Base-by-base conservation (phyloP, 2,888 invertebrate genomes). In the Agriopis leucophaearia region DNA sequence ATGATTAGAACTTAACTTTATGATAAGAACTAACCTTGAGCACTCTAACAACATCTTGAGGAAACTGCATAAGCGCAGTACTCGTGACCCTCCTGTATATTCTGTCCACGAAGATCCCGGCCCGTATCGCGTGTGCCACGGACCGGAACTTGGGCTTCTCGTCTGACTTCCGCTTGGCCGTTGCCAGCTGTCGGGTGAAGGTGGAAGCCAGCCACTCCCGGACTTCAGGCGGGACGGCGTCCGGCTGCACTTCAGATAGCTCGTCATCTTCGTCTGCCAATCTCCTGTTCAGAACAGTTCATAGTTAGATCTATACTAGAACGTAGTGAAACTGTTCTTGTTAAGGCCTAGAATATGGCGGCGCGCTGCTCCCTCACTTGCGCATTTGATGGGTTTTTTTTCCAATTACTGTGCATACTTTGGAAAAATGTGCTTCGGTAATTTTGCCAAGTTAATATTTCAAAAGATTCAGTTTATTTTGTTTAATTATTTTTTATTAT, bases 161-260 rank as follows among this genome's bases (percentile, higher is more conserved):
- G 81, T 97, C 97, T 42, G 95, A 95, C 90, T 95, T 96, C 83
- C 96, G 95, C 76, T 96, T 95, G 65, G 97, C 96, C 67, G 97
- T 96, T 70, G 96, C 97, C 91, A 97, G 94, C 89, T 98, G 98
- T 74, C 98, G 95, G 45, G 99, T 99, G 93, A 99, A 99, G 54
- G 99, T 99, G 69, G 98, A 97, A 68, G 99, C 98, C 88, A 99
- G 94, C 99, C 99, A 99, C 90, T 99, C 99, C 78, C 99, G 96
- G 51, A 99, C 99, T 89, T 99, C 99, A 69, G 97, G 98, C 48
- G 99, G 99, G 59, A 99, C 99, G 12, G 98, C 98, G 88, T 99
- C 99, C 63, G 99, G 98, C 84, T 99, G 98, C 64, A 99, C 99
- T 90, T 99, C 99, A 52, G 98, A 98, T 76, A 99, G 93, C 90